Evolutionary conservation across 2,113 vertebrate species (phyloP), one percentile per base, ranked within the genome.

Genomic region (Equus przewalskii): DNA sequence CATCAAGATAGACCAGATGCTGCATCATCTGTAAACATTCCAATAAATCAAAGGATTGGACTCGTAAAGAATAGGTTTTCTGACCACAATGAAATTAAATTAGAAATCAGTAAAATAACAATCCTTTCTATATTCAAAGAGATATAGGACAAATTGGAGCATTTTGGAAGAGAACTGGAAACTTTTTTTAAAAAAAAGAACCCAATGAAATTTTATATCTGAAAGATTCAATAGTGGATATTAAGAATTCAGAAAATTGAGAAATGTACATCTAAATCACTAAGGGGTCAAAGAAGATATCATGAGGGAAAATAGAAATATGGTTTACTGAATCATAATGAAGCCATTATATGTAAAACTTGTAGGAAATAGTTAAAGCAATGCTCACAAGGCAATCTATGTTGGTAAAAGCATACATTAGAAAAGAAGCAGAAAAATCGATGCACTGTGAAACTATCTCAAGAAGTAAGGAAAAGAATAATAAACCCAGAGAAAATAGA

Each of bases 171-270:
- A 30, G 46, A 36, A 41, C 54, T 81, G 56, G 54, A 36, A 81
- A 60, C 21, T 36, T n/a, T 56, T 79, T 21, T 19, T 30, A 5
- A 30, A 65, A 41, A 73, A 76, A 41, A 3, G 6, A 80, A 58
- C 11, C 19, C 58, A 60, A 24, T 81, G 56, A 81, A 81, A 81
- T 41, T 81, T 81, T 26, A 81, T 6, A 60, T 24, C n/a, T 80
- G 19, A 58, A 60, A 81, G 41, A 26, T 81, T 36, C 36, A 81
- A 81, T 60, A 41, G 58, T 5, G 21, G 19, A 4, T 80, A 16
- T 81, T 81, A 60, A 24, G 79, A 81, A 81, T 60, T 81, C 79
- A 36, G 51, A 75, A 75, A 89, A 94, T 89, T 54, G 56, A 75
- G n/a, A 73, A 83, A 94, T 56, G 26, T 83, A 1, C 49, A 44